Base-by-base conservation (phyloP, 2,888 invertebrate genomes). In the Spisula solida region DNA sequence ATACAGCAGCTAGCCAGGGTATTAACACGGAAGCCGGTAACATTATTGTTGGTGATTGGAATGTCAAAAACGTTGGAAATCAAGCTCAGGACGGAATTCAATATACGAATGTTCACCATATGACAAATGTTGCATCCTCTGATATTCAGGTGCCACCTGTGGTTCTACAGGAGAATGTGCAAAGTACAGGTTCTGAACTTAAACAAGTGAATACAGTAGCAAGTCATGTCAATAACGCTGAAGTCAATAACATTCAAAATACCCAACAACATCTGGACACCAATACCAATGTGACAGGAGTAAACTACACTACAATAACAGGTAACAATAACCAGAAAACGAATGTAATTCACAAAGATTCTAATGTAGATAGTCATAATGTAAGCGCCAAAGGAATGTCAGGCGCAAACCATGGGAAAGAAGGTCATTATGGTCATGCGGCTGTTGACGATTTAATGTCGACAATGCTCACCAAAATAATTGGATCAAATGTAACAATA, bases 401-500 rank as follows among this genome's bases (percentile, higher is more conserved):
- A 10, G 25, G 10, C n/a, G 5, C 25, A 25, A 25, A 5, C 25
- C 10, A n/a, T 25, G 10, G 25, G 25, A 66, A 66, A n/a, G 60
- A 25, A 10, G n/a, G 0, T 66, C n/a, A 66, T 12, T 12, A 66
- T 66, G 6, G 20, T n/a, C 20, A 75, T 34, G 75, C 34, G 14
- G 75, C 34, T 31, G 75, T 75, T 75, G 34, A 75, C 75, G 16
- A 75, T 31, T 56, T 82, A 31, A 20, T 85, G 79, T 55, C 85
- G 10, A 79, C 56, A n/a, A 31, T 85, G 56, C 79, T 85, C 0
- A 56, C 78, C 8, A 55, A 79, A 41, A 41, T 79, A 31, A 34
- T 79, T 85, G 79, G 85, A 31, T 78, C 56, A 6, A 79, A 85
- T 85, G 41, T 75, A 20, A 79, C 79, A 55, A 55, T 79, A 10